Percentiles rank a stretch among this genome's conserved stretches.
phyloP scores from a whole-genome alignment of 2,113 vertebrate genomes.

The Tetraodon nigroviridis region DNA sequence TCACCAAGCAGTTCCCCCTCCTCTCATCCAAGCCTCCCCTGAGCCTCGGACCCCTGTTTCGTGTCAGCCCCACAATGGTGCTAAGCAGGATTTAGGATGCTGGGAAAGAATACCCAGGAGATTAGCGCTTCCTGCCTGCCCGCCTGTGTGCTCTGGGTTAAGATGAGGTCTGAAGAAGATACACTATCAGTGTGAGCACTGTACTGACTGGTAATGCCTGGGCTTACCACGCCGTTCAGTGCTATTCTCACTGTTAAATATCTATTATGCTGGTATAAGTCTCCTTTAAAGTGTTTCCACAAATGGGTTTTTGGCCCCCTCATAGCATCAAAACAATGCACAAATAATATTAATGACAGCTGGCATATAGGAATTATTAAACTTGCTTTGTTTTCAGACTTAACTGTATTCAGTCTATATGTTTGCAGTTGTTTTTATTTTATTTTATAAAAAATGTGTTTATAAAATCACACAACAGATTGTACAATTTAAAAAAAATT shows the following conservation, averaged over 20 bases:
- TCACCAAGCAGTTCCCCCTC: conserved; percentile 33
- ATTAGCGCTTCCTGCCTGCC: conserved; percentile 64
- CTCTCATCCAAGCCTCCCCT: conserved; percentile 27
- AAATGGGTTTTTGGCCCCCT: no score
- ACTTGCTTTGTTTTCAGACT: not conserved
- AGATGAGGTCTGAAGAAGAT: conserved; percentile 55
- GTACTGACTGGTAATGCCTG: not conserved
- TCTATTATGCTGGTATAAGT: not conserved
- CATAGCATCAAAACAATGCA: not conserved
- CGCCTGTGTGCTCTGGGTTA: conserved; percentile 44
- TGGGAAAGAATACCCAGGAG: conserved; percentile 66
- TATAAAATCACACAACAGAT: no score
- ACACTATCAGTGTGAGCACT: conserved; percentile 19
- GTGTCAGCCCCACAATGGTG: conserved; percentile 64
- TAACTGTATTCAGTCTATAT: not conserved
- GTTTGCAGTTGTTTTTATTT: not conserved
- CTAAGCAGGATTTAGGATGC: conserved; percentile 70
- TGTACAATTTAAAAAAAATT: no score
- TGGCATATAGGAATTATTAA: not conserved
- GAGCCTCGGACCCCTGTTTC: conserved; percentile 55
- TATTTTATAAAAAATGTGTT: not conserved
- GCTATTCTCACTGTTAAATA: not conserved
- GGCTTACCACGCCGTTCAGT: conserved; percentile 6
- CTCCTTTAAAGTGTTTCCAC: no score
- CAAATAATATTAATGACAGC: not conserved